These are phyloP conservation scores for Mesocricetus auratus DNA, from an alignment of 2,113 vertebrate genomes.

Conservation along the genomic window DNA sequence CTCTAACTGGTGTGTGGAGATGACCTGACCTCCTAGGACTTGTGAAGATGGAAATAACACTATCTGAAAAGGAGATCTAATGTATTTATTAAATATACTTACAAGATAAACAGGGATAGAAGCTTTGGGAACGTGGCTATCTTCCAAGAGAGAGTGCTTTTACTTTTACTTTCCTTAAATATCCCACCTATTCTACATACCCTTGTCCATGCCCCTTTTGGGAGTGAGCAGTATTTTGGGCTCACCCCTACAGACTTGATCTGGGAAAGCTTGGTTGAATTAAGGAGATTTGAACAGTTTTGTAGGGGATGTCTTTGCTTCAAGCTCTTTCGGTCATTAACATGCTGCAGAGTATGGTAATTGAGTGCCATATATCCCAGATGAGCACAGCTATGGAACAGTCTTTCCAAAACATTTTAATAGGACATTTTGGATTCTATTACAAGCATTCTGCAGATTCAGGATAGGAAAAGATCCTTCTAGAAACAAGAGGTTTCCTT, in stretches of 20 bases:
- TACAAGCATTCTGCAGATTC: background rate
- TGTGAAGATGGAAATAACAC: no score
- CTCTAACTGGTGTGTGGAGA: background rate
- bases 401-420: background rate
- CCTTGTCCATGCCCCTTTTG: no score
- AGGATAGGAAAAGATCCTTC: background rate
- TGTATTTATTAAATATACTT: no score
- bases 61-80: no score
- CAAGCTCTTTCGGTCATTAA: background rate
- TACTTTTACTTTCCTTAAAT: no score
- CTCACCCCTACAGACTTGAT: no score
- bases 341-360: background rate
- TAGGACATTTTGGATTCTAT: background rate
- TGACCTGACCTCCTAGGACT: background rate
- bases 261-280: background rate
- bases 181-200: no score
- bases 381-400: background rate
- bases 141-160: no score
- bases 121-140: no score
- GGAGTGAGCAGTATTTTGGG: no score
- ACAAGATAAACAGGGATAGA: no score
- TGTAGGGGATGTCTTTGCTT: background rate
- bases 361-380: background rate
- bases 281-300: background rate
- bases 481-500: conserved; percentile 1